Conservation (phyloP, 2,888 invertebrate species). For the Blastobasis lacticolella region DNA sequence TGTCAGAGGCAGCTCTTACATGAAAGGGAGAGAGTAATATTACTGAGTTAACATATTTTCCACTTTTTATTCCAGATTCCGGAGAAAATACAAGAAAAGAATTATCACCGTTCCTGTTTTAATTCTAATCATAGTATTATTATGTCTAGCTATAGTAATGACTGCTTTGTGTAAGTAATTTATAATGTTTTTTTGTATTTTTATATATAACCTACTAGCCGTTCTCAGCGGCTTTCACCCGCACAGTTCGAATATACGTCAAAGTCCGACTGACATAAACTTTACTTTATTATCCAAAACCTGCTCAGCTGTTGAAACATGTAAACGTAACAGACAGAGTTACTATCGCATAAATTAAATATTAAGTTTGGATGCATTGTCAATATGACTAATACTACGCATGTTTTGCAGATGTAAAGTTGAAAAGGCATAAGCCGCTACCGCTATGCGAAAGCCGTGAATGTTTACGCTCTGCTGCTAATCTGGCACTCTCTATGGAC, state of each 20-base stretch:
- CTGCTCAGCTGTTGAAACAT: too few relatives aligned
- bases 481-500: conserved; percentile 84
- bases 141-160: conserved; percentile 72
- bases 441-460: conserved; percentile 76
- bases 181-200: neutral
- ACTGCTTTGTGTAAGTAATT: conserved; percentile 69
- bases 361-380: neutral
- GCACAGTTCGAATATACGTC: too few relatives aligned
- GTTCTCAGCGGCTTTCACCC: too few relatives aligned
- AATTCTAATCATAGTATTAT: conserved; percentile 63
- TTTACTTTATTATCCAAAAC: too few relatives aligned
- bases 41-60: too few relatives aligned
- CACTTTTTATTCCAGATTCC: conserved; percentile 66
- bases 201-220: too few relatives aligned
- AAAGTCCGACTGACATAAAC: too few relatives aligned
- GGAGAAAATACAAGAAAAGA: conserved; percentile 76
- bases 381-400: too few relatives aligned
- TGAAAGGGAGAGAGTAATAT: too few relatives aligned
- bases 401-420: neutral
- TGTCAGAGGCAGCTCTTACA: too few relatives aligned
- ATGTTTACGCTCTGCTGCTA: conserved; percentile 82
- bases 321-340: too few relatives aligned
- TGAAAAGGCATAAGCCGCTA: conserved; percentile 30
- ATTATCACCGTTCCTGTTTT: conserved; percentile 60
- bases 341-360: neutral